Evolutionary conservation across 2,888 invertebrate genomes (phyloP).

Genomic region (Ametastegia equiseti): DNA sequence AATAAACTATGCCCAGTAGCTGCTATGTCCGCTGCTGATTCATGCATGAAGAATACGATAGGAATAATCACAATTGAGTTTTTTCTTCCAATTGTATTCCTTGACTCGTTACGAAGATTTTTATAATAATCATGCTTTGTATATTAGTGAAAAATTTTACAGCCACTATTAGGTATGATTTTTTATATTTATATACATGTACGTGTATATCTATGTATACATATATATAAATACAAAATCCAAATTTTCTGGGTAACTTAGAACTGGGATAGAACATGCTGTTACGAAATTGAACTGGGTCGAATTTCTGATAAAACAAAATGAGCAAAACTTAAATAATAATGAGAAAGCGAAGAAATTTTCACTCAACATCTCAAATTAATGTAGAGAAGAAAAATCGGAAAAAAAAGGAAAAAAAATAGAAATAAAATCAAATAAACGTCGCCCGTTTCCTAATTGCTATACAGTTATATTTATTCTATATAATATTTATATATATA

Average conservation of each 20-base stretch:
- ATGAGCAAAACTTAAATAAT: slow-evolving; percentile 8
- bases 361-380: slow-evolving; percentile 25
- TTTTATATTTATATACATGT: neutral
- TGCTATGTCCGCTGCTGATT: no score
- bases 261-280: slow-evolving; percentile 19
- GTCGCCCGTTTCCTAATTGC: slow-evolving; percentile 16
- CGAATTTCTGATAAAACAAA: slow-evolving; percentile 5
- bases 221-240: neutral
- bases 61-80: no score
- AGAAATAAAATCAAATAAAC: neutral
- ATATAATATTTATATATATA: slow-evolving; percentile 46
- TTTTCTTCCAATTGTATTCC: no score
- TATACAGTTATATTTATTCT: slow-evolving; percentile 43
- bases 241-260: neutral
- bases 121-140: no score
- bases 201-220: no score
- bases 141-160: neutral
- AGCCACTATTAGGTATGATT: neutral
- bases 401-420: neutral
- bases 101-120: no score
- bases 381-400: slow-evolving; percentile 14
- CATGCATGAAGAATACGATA: no score
- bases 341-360: neutral
- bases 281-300: slow-evolving; percentile 16
- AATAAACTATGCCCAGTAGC: neutral